phyloP scores from a whole-genome alignment of 1,140 invertebrate species.

The Drosophila kepulauana region DNA sequence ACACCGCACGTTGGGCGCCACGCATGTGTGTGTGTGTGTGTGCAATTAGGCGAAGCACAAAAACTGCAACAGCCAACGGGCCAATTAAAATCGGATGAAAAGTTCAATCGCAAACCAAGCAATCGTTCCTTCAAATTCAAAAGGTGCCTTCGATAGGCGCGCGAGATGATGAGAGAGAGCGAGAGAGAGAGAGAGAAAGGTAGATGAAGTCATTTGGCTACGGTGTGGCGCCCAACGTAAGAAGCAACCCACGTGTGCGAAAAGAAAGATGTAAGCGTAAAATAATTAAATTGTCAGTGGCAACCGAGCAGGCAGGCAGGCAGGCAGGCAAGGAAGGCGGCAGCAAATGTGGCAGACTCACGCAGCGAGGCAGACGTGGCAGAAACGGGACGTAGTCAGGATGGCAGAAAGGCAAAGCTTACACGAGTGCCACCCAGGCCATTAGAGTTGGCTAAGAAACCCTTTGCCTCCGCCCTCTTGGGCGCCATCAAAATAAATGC shows the following conservation, averaged over 20 bases:
- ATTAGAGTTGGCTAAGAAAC: conserved; percentile 69
- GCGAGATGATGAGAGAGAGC: too few species aligned
- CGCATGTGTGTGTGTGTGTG: too few species aligned
- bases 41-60: conserved; percentile 4
- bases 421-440: conserved; percentile 37
- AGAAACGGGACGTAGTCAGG: background rate
- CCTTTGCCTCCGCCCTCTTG: conserved; percentile 51
- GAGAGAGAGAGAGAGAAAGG: background rate
- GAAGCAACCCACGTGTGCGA: background rate
- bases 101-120: conserved; percentile 22
- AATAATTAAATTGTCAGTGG: conserved; percentile 81
- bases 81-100: conserved; percentile 27
- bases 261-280: conserved; percentile 60
- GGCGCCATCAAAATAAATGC: conserved; percentile 82
- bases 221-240: conserved; percentile 21
- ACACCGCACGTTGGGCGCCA: conserved; percentile 15
- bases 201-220: conserved; percentile 34
- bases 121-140: background rate
- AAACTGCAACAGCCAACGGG: background rate
- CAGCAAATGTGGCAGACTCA: background rate
- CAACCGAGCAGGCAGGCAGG: conserved; percentile 43
- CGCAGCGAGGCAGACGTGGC: background rate
- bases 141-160: background rate
- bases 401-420: conserved; percentile 4
- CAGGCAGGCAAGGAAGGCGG: too few species aligned